Evolutionary conservation across 2,113 vertebrate genomes (phyloP).

Genomic region (Nestor notabilis): DNA sequence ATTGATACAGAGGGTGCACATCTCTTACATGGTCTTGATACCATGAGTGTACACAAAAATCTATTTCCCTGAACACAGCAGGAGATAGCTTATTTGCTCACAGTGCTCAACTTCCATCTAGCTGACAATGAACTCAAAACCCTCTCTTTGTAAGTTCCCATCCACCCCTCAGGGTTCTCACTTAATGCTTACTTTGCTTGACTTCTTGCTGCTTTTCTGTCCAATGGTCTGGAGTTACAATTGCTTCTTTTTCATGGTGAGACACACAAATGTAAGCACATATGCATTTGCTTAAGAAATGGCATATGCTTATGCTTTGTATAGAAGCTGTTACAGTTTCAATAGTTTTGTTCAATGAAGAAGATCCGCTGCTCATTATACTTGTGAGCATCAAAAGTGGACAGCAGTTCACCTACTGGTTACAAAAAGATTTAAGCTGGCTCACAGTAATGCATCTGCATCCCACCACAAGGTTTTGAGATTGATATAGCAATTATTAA

Average conservation of each 20-base stretch:
- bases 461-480: neutral
- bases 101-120: neutral
- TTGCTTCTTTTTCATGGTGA: neutral
- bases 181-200: neutral
- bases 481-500: neutral
- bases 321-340: neutral
- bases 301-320: neutral
- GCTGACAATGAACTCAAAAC: neutral
- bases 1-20: neutral
- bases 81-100: slow-evolving; percentile 8
- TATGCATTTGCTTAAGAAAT: neutral
- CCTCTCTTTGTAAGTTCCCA: neutral
- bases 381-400: neutral
- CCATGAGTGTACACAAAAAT: neutral
- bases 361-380: neutral
- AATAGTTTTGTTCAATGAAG: neutral
- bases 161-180: neutral
- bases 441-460: neutral
- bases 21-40: neutral
- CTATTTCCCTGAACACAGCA: slow-evolving; percentile 14
- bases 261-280: neutral
- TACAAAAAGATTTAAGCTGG: neutral
- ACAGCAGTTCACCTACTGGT: neutral
- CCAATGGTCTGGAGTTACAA: neutral
- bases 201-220: neutral